Evolutionary conservation across 2,797 vertebrate genomes (phyloP).

Genomic region (Melopsittacus undulatus): DNA sequence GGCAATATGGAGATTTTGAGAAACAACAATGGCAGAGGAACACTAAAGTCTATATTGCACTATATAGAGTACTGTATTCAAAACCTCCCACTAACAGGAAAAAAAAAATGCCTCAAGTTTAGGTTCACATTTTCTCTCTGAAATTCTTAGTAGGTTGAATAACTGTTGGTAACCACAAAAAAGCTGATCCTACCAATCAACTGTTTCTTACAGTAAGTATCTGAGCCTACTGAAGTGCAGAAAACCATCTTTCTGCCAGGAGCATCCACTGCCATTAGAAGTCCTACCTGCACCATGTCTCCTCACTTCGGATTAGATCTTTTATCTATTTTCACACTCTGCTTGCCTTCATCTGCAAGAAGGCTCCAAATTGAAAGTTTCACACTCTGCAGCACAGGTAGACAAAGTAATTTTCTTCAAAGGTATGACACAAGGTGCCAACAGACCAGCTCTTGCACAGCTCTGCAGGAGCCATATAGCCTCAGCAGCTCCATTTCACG

Average conservation of each 20-base stretch:
- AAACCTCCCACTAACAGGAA: not conserved
- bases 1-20: accelerated
- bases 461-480: not conserved
- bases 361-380: not conserved
- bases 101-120: not conserved
- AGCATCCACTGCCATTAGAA: not conserved
- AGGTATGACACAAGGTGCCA: too few species aligned
- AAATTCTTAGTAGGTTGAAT: not conserved
- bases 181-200: not conserved
- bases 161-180: not conserved
- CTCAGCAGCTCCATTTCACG: not conserved
- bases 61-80: not conserved
- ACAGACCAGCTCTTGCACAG: not conserved
- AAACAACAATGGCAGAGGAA: not conserved
- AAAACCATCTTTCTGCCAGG: not conserved
- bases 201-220: not conserved
- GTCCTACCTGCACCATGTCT: not conserved
- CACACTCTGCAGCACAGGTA: not conserved
- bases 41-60: not conserved
- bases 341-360: not conserved
- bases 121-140: not conserved
- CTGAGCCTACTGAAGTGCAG: not conserved
- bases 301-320: not conserved
- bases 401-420: not conserved
- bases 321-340: not conserved